Evolutionary conservation across 2,888 invertebrate genomes (phyloP).

Genomic region (Allolobophora icterica): DNA sequence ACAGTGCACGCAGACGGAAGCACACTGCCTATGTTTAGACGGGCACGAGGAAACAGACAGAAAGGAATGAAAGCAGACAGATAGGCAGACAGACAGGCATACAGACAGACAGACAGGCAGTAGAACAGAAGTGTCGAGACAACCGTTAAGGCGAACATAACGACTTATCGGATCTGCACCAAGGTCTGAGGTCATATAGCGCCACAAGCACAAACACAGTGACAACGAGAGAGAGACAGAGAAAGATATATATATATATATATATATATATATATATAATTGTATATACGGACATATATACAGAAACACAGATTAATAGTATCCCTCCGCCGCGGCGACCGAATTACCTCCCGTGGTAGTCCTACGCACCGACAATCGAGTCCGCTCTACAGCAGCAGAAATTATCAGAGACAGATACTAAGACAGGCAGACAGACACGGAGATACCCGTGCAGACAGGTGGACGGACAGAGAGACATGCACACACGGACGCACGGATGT

Average conservation of each 20-base stretch:
- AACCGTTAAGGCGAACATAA: not conserved
- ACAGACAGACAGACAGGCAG: not conserved
- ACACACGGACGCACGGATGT: not conserved
- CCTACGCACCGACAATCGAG: slow-evolving; percentile 1
- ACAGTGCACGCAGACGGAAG: not conserved
- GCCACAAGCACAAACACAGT: not conserved
- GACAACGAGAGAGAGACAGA: not conserved
- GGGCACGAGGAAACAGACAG: not conserved
- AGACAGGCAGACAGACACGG: not conserved
- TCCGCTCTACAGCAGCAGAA: not conserved
- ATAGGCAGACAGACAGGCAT: not conserved
- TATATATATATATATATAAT: too few relatives aligned
- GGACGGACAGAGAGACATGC: not conserved
- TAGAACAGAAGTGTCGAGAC: not conserved
- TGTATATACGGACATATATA: not conserved
- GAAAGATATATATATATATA: too few relatives aligned
- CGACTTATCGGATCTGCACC: not conserved
- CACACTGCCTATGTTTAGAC: too few relatives aligned
- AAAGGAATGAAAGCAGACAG: not conserved
- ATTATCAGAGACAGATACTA: not conserved
- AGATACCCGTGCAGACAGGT: too few relatives aligned
- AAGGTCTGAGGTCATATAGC: not conserved
- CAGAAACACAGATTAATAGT: not conserved
- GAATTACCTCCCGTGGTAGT: not conserved
- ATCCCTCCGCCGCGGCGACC: not conserved